phyloP scores from a whole-genome alignment of 30 jellyfish, hydroid and myxozoan genomes.

The Cassiopea andromeda region DNA sequence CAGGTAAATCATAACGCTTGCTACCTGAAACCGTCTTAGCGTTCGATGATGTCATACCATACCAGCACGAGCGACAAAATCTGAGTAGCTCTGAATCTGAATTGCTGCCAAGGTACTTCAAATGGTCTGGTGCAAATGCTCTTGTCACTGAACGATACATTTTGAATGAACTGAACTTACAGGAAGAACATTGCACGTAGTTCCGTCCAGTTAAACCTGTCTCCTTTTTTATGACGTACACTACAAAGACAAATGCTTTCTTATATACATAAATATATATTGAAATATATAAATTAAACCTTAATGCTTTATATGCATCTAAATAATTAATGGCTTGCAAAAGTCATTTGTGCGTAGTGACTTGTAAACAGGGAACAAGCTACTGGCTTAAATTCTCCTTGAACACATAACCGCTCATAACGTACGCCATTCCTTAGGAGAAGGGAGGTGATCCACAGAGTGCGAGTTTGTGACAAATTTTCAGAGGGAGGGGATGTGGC shows the following conservation, averaged over 20 bases:
- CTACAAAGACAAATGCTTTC: neutral
- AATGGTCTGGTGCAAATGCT: constrained; percentile 50
- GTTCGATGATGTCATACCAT: neutral
- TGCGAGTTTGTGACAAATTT: too few species aligned
- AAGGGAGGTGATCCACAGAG: too few species aligned
- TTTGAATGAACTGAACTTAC: constrained; percentile 62
- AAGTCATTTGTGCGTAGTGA: too few species aligned
- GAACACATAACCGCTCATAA: too few species aligned
- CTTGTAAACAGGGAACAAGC: too few species aligned
- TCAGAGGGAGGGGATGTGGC: too few species aligned
- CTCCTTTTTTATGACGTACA: constrained; percentile 35
- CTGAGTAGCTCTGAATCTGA: constrained; percentile 36
- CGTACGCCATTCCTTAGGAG: too few species aligned
- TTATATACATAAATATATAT: too few species aligned
- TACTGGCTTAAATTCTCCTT: too few species aligned
- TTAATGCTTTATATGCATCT: too few species aligned
- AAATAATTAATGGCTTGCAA: too few species aligned
- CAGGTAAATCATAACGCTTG: neutral
- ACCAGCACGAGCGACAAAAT: constrained; percentile 73
- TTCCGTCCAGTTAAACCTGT: constrained; percentile 55
- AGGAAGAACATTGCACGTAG: constrained; percentile 48
- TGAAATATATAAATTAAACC: too few species aligned
- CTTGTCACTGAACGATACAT: constrained; percentile 48
- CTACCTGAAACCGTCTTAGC: neutral
- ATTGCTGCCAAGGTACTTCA: constrained; percentile 25